These are phyloP conservation scores for Labrus mixtus DNA, from an alignment of 2,113 vertebrate species.

Conservation along the genomic window DNA sequence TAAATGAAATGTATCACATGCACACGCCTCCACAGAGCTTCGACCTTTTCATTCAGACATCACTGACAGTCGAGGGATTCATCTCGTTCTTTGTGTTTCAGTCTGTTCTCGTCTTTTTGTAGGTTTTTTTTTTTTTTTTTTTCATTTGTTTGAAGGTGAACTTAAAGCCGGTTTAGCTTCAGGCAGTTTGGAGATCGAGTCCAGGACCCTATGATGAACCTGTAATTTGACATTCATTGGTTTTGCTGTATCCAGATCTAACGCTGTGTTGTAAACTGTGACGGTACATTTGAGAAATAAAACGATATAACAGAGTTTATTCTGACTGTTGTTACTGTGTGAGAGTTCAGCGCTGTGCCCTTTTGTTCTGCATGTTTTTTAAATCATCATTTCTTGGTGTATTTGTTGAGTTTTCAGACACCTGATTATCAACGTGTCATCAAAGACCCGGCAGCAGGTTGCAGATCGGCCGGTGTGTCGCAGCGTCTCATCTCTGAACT, in stretches of 20 bases:
- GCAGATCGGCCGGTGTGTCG: too few relatives aligned
- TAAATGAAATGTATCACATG: too few relatives aligned
- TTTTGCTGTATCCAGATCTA: constrained; percentile 69
- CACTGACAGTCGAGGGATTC: background rate
- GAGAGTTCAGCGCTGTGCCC: background rate
- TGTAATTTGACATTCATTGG: constrained; percentile 67
- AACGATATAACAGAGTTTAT: constrained; percentile 35
- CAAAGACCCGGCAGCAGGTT: too few relatives aligned
- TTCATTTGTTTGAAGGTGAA: constrained; percentile 9
- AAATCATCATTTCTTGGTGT: too few relatives aligned
- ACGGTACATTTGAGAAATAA: constrained; percentile 75
- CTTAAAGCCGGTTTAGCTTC: background rate
- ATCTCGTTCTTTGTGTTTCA: constrained; percentile 4
- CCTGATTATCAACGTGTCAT: too few relatives aligned
- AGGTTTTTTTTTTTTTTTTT: constrained; percentile 11
- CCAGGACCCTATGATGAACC: too few relatives aligned
- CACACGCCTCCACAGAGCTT: background rate
- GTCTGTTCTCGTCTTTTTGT: background rate
- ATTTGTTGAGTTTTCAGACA: too few relatives aligned
- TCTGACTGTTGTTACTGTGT: accelerated
- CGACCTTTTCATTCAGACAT: background rate
- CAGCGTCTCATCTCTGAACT: too few relatives aligned
- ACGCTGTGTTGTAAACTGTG: constrained; percentile 79
- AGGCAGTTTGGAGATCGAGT: background rate
- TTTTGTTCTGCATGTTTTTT: too few relatives aligned